These are phyloP conservation scores for Furcifer pardalis DNA, from an alignment of 2,797 vertebrate species.

Conservation along the genomic window DNA sequence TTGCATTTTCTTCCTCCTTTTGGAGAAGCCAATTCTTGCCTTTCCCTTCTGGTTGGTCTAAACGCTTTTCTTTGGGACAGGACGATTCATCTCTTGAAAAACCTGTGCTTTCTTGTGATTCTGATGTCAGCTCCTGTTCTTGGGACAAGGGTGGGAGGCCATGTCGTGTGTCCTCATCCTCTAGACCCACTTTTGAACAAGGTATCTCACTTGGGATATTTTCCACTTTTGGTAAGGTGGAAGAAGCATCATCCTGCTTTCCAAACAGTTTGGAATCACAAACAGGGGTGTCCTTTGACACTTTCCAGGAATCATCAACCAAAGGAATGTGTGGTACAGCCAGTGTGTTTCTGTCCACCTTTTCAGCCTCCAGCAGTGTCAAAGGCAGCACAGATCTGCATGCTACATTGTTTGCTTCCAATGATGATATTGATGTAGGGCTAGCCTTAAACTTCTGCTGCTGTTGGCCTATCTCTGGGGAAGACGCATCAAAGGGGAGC, in stretches of 20 bases:
- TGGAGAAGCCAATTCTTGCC: slow-evolving; percentile 39
- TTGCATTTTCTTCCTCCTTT: slow-evolving; percentile 42
- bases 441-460: slow-evolving; percentile 12
- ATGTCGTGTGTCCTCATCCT: slow-evolving; percentile 31
- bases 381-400: slow-evolving; percentile 28
- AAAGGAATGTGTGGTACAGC: slow-evolving; percentile 34
- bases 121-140: slow-evolving; percentile 53
- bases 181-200: slow-evolving; percentile 8
- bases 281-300: background rate
- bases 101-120: slow-evolving; percentile 37
- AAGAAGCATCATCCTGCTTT: slow-evolving; percentile 33
- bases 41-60: slow-evolving; percentile 46
- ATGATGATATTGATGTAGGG: slow-evolving; percentile 21
- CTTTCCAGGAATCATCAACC: slow-evolving; percentile 12
- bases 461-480: slow-evolving; percentile 6
- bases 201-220: background rate
- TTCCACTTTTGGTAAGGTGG: slow-evolving; percentile 40
- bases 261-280: slow-evolving; percentile 24
- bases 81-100: slow-evolving; percentile 40
- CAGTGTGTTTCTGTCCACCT: slow-evolving; percentile 43
- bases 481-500: slow-evolving; percentile 8
- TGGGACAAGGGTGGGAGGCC: slow-evolving; percentile 51
- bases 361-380: slow-evolving; percentile 20
- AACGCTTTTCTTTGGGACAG: slow-evolving; percentile 35
- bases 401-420: slow-evolving; percentile 29